Conservation (phyloP, 1,140 invertebrate genomes). For the Melipona quadrifasciata region DNA sequence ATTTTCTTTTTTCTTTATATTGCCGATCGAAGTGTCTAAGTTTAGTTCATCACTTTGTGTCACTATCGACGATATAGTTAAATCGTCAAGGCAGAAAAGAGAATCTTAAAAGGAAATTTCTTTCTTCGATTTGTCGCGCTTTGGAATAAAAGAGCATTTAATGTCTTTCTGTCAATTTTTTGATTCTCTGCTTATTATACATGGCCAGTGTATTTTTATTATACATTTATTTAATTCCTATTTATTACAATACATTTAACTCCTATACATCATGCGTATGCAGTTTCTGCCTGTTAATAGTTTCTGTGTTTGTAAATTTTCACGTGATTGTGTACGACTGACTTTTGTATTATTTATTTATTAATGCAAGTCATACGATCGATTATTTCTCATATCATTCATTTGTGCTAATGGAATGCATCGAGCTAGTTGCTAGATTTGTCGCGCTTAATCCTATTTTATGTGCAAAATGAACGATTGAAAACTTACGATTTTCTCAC, state of each 20-base stretch:
- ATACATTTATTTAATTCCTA: too few species aligned
- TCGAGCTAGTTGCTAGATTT: too few species aligned
- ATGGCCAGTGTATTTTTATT: too few species aligned
- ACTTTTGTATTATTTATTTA: too few species aligned
- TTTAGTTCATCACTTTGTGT: background rate
- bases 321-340: too few species aligned
- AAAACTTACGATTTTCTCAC: background rate
- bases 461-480: too few species aligned
- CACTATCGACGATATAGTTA: too few species aligned
- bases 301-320: too few species aligned
- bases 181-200: background rate
- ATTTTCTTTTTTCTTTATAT: background rate
- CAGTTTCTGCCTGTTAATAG: too few species aligned
- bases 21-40: background rate
- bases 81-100: background rate
- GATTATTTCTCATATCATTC: background rate
- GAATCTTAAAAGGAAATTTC: background rate
- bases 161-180: background rate
- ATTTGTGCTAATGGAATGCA: background rate
- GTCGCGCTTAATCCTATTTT: background rate
- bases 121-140: background rate
- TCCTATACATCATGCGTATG: too few species aligned
- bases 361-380: too few species aligned
- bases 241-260: too few species aligned
- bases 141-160: background rate